These are phyloP conservation scores for Polymixis lichenea DNA, from an alignment of 2,888 invertebrate species.

Conservation along the genomic window DNA sequence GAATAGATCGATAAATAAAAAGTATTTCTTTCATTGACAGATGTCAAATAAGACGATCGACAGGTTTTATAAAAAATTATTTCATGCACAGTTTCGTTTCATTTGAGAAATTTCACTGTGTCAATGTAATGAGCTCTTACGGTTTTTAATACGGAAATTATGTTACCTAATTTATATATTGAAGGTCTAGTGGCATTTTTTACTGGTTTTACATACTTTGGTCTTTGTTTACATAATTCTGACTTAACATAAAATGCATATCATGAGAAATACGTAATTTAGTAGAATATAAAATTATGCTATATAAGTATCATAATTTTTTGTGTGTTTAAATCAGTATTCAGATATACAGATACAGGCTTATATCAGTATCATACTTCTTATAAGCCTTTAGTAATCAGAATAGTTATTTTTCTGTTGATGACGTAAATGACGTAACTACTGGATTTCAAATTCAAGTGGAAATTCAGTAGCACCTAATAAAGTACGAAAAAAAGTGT, in stretches of 20 bases:
- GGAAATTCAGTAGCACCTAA: not conserved
- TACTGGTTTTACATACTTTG: conserved; percentile 28
- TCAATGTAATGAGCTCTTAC: conserved; percentile 24
- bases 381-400: not conserved
- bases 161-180: conserved; percentile 43
- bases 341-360: too few species aligned
- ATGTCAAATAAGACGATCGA: conserved; percentile 9
- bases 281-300: conserved; percentile 27
- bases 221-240: conserved; percentile 23
- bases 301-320: conserved; percentile 15
- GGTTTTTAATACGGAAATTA: conserved; percentile 37
- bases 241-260: conserved; percentile 54
- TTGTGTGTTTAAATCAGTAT: conserved; percentile 20
- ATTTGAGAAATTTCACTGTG: conserved; percentile 32
- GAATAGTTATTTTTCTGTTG: not conserved
- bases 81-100: not conserved
- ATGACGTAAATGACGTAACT: conserved; percentile 18
- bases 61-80: conserved; percentile 36
- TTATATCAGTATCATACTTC: too few species aligned
- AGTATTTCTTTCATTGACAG: conserved; percentile 35
- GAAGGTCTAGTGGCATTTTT: conserved; percentile 54
- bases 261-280: conserved; percentile 30
- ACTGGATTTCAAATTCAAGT: conserved; percentile 1
- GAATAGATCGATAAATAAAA: conserved; percentile 13
- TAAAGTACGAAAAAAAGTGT: not conserved